Evolutionary conservation across 2,797 vertebrate species (phyloP), one percentile per base, ranked within the genome.

Genomic region (Neoniphon sammara): DNA sequence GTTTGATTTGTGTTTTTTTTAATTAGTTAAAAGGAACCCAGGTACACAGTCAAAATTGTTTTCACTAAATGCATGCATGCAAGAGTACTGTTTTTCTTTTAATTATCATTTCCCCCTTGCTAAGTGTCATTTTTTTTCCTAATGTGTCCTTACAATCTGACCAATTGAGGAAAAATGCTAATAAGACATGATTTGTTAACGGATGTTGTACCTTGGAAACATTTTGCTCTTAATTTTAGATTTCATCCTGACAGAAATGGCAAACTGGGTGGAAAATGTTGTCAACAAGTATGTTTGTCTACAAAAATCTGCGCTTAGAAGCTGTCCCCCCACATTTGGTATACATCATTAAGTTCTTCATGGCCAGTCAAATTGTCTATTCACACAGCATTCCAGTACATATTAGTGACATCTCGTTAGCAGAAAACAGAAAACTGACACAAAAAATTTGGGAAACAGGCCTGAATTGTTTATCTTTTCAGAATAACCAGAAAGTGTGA

Each of bases 331-430:
- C 89, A 91, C 89, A 93, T 95, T 95, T 94, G 91, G 90, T 86
- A 89, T 94, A 94, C 93, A 94, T 94, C 93, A 94, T 94, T 94
- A 94, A 93, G 88, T 93, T 93, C 88, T 88, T 80, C 86, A 73
- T 91, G 87, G 88, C 92, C 92, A 94, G 90, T 94, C 90, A 92
- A 93, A 92, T 92, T 89, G 89, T 85, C 88, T 86, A 85, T 92
- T 94, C 91, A 92, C 85, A 90, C 85, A 30, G 87, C 93, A 94
- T 95, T 94, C 93, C 91, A 90, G 92, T 91, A 93, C 94, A 77
- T 93, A 93, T 95, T 95, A 94, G 94, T 94, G 92, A 94, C 93
- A 92, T 92, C 91, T 94, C 91, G 89, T 94, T 95, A 92, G 92
- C 91, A 80, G 88, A 93, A 94, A 93, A 94, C 93, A 94, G 91